A percentile compares a stretch with the other conserved stretches of the same genome.
Conservation (phyloP, 2,797 vertebrate genomes). For the Thamnophis elegans region DNA sequence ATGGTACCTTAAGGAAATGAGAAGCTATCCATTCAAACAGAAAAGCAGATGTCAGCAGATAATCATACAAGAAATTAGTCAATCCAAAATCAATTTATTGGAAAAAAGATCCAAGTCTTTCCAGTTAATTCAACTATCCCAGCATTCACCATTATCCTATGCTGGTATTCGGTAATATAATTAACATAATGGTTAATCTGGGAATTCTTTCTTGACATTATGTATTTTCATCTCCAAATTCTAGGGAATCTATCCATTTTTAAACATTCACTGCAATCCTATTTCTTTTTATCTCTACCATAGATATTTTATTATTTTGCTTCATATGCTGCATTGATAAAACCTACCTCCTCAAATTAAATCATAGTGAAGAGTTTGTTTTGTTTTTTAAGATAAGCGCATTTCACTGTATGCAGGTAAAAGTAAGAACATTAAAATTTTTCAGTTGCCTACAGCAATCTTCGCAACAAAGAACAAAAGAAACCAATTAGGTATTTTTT, state of each 20-base stretch:
- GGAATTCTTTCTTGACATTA: neutral
- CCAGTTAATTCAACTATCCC: neutral
- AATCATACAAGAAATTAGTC: neutral
- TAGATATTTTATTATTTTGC: neutral
- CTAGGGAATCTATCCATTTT: neutral
- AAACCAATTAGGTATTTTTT: neutral
- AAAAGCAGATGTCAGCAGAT: neutral
- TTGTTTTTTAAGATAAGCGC: neutral
- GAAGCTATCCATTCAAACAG: neutral
- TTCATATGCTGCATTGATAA: neutral
- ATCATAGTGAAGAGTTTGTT: neutral
- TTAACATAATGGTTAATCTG: constrained; percentile 1
- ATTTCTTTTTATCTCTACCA: neutral
- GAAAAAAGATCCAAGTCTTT: neutral
- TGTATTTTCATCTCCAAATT: neutral
- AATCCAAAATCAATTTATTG: neutral
- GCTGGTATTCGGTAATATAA: neutral
- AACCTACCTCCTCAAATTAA: neutral
- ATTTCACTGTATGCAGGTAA: neutral
- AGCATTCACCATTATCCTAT: neutral
- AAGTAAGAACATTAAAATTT: neutral
- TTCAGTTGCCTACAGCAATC: neutral
- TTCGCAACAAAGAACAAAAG: neutral
- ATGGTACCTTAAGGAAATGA: neutral
- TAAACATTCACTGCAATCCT: neutral